Evolutionary conservation across 2,888 invertebrate genomes (phyloP).

Genomic region (Stramonita haemastoma): DNA sequence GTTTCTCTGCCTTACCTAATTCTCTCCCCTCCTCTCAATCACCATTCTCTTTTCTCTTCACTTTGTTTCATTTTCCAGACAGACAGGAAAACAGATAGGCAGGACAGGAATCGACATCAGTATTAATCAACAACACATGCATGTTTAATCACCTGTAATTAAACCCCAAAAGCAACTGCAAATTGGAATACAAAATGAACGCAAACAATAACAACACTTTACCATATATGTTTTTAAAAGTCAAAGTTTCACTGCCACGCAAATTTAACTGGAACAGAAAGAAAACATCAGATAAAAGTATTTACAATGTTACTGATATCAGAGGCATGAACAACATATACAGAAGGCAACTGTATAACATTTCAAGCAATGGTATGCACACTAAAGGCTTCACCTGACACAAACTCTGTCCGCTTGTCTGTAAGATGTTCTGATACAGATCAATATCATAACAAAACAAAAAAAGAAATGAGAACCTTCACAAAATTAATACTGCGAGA

Average conservation of each 20-base stretch:
- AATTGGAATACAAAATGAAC: neutral
- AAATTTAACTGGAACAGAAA: slow-evolving; percentile 17
- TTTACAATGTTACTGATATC: neutral
- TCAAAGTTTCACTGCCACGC: slow-evolving; percentile 19
- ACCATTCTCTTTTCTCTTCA: no score
- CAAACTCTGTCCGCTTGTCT: neutral
- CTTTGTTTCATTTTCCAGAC: no score
- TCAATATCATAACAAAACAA: neutral
- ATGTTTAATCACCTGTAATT: neutral
- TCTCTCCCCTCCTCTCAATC: no score
- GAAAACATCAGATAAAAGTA: slow-evolving; percentile 4
- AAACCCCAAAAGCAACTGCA: neutral
- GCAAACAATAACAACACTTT: slow-evolving; percentile 6
- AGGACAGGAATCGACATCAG: no score
- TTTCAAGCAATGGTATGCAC: neutral
- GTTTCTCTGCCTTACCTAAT: no score
- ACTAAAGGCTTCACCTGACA: neutral
- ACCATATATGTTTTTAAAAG: neutral
- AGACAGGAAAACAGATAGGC: no score
- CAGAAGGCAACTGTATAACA: neutral
- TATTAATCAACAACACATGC: slow-evolving; percentile 7
- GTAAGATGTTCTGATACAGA: neutral
- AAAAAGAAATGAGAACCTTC: neutral
- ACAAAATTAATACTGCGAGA: slow-evolving; percentile 15
- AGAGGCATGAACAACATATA: neutral